A percentile compares a stretch with the other conserved stretches of the same genome.
These are phyloP conservation scores for Anneissia japonica DNA, from an alignment of 35 echinoderm and acorn worm species.

Conservation along the genomic window DNA sequence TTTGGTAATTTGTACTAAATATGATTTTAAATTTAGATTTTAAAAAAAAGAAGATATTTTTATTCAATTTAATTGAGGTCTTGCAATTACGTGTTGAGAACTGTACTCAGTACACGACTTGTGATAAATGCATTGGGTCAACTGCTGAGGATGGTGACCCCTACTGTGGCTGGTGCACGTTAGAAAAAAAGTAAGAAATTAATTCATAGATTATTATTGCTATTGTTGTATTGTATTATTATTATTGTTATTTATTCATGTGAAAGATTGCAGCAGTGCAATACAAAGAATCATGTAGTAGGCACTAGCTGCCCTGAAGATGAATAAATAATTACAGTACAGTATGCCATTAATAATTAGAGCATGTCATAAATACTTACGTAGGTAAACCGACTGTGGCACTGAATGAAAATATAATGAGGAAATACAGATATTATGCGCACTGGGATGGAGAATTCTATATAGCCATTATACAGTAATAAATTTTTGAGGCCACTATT, in stretches of 20 bases:
- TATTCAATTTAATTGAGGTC: conserved; percentile 3
- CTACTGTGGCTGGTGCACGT: conserved; percentile 33
- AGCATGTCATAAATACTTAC: not conserved
- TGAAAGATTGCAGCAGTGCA: not conserved
- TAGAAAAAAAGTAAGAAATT: conserved; percentile 20
- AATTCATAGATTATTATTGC: not conserved
- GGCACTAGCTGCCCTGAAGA: not conserved
- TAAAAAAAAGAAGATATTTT: no score
- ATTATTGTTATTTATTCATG: not conserved
- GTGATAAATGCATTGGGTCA: conserved; percentile 29
- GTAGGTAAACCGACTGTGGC: no score
- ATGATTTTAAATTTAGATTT: no score
- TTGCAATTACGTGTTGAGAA: not conserved
- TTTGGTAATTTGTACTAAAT: no score
- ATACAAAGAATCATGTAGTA: not conserved
- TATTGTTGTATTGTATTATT: not conserved
- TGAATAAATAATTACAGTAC: not conserved
- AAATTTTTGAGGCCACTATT: no score
- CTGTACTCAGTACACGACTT: conserved; percentile 16
- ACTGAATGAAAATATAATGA: no score
- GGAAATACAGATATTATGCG: no score
- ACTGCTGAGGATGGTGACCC: not conserved
- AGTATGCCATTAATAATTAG: not conserved
- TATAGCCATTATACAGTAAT: no score
- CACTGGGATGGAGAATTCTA: no score